Conservation (phyloP, 2,888 invertebrate genomes). For the Xylota segnis region DNA sequence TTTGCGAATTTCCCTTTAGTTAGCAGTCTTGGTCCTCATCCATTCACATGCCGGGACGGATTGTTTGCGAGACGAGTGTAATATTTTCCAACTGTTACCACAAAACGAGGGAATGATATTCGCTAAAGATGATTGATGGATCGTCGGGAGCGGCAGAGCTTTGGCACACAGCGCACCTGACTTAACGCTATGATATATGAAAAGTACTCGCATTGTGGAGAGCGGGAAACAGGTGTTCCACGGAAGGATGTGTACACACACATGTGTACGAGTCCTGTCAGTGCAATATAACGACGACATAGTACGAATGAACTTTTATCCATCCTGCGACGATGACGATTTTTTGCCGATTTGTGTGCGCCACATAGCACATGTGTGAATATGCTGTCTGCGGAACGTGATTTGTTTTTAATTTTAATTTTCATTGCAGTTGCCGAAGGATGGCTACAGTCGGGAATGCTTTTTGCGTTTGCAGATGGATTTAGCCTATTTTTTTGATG, state of each 20-base stretch:
- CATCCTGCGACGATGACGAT: conserved; percentile 14
- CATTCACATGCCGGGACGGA: conserved; percentile 28
- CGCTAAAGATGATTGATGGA: conserved; percentile 75
- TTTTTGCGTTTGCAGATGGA: conserved; percentile 15
- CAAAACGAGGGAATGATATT: conserved; percentile 73
- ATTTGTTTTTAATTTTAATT: conserved; percentile 63
- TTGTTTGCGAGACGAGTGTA: conserved; percentile 68
- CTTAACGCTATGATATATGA: conserved; percentile 67
- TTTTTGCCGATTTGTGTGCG: background rate
- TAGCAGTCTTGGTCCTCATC: conserved; percentile 22
- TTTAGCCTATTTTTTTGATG: conserved; percentile 33
- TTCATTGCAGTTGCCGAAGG: conserved; percentile 32
- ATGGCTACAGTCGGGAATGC: background rate
- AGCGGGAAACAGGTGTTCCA: conserved; percentile 58
- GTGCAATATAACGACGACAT: conserved; percentile 25
- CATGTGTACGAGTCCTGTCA: conserved; percentile 23
- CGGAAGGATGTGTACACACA: background rate
- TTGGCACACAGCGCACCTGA: conserved; percentile 60
- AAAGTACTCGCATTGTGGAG: conserved; percentile 50
- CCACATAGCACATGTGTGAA: conserved; percentile 41
- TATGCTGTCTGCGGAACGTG: conserved; percentile 34
- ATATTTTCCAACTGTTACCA: conserved; percentile 75
- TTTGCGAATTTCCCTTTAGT: conserved; percentile 21
- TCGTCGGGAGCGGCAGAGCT: conserved; percentile 46
- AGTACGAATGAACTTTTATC: conserved; percentile 54